phyloP scores from a whole-genome alignment of 1,140 invertebrate species.

The Papilio dardanus region DNA sequence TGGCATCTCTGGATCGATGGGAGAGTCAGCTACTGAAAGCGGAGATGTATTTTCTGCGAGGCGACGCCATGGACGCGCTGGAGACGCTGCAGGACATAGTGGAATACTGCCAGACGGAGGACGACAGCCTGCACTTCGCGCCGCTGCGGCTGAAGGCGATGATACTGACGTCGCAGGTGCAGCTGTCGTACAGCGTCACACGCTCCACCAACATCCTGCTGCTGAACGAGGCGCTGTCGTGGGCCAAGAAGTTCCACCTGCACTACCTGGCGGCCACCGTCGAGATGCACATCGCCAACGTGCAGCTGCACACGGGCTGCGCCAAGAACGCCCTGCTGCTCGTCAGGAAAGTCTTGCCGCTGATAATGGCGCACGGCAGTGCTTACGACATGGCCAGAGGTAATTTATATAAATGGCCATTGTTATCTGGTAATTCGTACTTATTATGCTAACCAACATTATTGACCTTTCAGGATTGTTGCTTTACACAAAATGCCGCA shows the following conservation, averaged over 20 bases:
- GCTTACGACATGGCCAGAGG: conserved; percentile 89
- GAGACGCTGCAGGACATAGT: conserved; percentile 84
- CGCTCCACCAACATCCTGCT: conserved; percentile 83
- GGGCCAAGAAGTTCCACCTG: conserved; percentile 88
- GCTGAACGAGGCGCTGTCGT: conserved; percentile 87
- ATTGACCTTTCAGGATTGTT: conserved; percentile 75
- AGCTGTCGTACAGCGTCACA: conserved; percentile 83
- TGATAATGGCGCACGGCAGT: conserved; percentile 73
- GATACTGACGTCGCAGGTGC: conserved; percentile 88
- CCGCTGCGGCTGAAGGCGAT: conserved; percentile 86
- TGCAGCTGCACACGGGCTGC: conserved; percentile 88
- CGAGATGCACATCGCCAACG: conserved; percentile 90
- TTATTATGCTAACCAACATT: neutral
- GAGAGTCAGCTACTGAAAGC: conserved; percentile 87
- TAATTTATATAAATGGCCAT: conserved; percentile 39
- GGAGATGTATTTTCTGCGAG: conserved; percentile 87
- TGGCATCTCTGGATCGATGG: conserved; percentile 87
- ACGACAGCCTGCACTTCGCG: conserved; percentile 81
- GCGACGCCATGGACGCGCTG: conserved; percentile 85
- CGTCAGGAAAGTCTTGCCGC: conserved; percentile 78
- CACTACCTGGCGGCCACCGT: conserved; percentile 88
- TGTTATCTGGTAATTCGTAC: neutral
- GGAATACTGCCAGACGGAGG: conserved; percentile 78
- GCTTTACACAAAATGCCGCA: conserved; percentile 86
- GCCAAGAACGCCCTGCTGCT: conserved; percentile 88